Evolutionary conservation across 2,797 vertebrate species (phyloP).

Genomic region (Semaprochilodus insignis): DNA sequence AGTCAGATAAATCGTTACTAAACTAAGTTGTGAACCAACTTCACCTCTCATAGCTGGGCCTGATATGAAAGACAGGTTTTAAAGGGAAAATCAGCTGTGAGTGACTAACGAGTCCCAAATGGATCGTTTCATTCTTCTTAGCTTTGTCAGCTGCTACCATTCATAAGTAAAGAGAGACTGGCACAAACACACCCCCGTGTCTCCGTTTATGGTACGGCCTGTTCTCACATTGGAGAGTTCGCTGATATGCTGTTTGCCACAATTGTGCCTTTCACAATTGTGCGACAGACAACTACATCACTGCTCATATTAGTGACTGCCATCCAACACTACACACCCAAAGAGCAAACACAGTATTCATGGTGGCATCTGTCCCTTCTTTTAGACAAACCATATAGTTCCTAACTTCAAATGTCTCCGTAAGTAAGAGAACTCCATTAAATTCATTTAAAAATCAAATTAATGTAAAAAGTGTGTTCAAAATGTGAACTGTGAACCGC

Average conservation of each 20-base stretch:
- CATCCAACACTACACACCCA: slow-evolving; percentile 66
- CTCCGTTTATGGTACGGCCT: slow-evolving; percentile 59
- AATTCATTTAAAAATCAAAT: slow-evolving; percentile 37
- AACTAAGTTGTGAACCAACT: not conserved
- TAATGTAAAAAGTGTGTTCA: not conserved
- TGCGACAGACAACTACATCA: slow-evolving; percentile 56
- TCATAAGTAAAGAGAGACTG: slow-evolving; percentile 66
- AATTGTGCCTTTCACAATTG: slow-evolving; percentile 64
- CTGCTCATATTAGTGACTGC: slow-evolving; percentile 39
- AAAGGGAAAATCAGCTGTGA: slow-evolving; percentile 54
- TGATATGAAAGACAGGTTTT: slow-evolving; percentile 30
- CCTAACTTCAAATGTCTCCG: slow-evolving; percentile 31
- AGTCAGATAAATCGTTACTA: slow-evolving; percentile 19
- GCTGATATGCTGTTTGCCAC: slow-evolving; percentile 60
- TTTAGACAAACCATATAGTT: slow-evolving; percentile 18
- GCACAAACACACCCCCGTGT: slow-evolving; percentile 69
- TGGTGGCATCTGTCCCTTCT: slow-evolving; percentile 30
- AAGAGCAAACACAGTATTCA: slow-evolving; percentile 50
- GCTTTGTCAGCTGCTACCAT: slow-evolving; percentile 68
- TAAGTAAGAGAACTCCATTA: slow-evolving; percentile 22
- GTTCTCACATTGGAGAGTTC: slow-evolving; percentile 51
- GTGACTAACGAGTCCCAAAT: slow-evolving; percentile 56
- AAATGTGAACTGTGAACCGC: not conserved
- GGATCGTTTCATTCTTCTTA: slow-evolving; percentile 60
- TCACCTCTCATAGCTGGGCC: not conserved